These are phyloP conservation scores for Aporrectodea caliginosa DNA, from an alignment of 1,140 invertebrate genomes.

Conservation along the genomic window DNA sequence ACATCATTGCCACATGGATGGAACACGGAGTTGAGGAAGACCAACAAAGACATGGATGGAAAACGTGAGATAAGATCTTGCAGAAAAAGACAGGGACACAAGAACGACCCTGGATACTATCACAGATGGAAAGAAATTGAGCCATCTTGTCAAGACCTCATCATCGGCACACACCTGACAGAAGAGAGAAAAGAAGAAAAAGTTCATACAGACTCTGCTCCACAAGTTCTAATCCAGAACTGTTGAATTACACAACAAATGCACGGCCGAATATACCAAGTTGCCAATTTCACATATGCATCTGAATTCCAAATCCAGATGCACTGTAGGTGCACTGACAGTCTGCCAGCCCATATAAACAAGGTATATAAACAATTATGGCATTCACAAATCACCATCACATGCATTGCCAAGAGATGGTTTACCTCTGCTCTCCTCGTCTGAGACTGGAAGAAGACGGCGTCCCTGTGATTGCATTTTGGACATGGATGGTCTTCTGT, in stretches of 20 bases:
- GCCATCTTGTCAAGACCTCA: too few relatives aligned
- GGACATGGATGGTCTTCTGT: constrained; percentile 98
- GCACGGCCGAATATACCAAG: neutral
- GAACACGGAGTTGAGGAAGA: too few relatives aligned
- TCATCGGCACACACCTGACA: too few relatives aligned
- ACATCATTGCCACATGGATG: too few relatives aligned
- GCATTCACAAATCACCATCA: neutral
- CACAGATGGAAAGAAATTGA: too few relatives aligned
- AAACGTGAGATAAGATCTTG: too few relatives aligned
- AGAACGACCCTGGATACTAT: too few relatives aligned
- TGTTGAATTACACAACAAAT: neutral
- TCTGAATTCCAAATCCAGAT: neutral
- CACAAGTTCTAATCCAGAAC: too few relatives aligned
- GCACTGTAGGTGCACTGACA: neutral
- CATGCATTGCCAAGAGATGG: neutral
- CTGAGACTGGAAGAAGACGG: constrained; percentile 91
- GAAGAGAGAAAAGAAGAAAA: too few relatives aligned
- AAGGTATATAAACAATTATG: neutral
- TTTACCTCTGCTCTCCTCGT: constrained; percentile 81
- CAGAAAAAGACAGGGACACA: too few relatives aligned
- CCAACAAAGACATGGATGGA: too few relatives aligned
- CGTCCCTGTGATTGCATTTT: constrained; percentile 86
- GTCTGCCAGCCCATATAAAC: constrained; percentile 1
- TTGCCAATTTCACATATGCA: constrained; percentile 9
- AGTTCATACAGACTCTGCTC: too few relatives aligned